These are phyloP conservation scores for Ophiothrix spiculata DNA, from an alignment of 35 echinoderm and acorn worm genomes.

Conservation along the genomic window DNA sequence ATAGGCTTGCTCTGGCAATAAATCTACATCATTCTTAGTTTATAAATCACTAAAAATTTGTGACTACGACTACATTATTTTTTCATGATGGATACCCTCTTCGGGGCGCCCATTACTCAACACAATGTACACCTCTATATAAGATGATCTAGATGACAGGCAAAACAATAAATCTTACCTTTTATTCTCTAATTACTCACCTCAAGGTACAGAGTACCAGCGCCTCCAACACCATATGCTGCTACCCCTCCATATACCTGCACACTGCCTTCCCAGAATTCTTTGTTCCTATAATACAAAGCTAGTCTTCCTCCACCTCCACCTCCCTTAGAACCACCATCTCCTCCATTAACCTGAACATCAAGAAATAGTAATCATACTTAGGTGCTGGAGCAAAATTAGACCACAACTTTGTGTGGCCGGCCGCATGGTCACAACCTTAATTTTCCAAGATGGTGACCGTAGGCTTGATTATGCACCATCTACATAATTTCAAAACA, in stretches of 20 bases:
- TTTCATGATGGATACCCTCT: no score
- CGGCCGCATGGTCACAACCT: no score
- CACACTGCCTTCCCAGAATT: slow-evolving; percentile 78
- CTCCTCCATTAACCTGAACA: slow-evolving; percentile 68
- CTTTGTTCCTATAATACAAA: slow-evolving; percentile 52
- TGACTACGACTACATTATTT: not conserved
- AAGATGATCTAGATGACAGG: not conserved
- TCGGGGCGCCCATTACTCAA: no score
- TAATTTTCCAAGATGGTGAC: not conserved
- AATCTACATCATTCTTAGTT: not conserved
- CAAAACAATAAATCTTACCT: not conserved
- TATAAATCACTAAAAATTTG: not conserved
- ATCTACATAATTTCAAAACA: not conserved
- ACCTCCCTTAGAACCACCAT: slow-evolving; percentile 45
- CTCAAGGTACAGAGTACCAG: slow-evolving; percentile 75
- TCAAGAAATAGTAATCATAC: not conserved
- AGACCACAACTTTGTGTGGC: no score
- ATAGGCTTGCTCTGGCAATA: no score
- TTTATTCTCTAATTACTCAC: slow-evolving; percentile 4
- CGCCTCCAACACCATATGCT: slow-evolving; percentile 50
- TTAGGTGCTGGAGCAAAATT: not conserved
- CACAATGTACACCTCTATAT: not conserved
- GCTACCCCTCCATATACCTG: slow-evolving; percentile 69
- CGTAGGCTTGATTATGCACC: not conserved
- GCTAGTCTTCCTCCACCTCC: slow-evolving; percentile 74